Conservation (phyloP, 2,888 invertebrate species). For the Ecdyonurus torrentis region DNA sequence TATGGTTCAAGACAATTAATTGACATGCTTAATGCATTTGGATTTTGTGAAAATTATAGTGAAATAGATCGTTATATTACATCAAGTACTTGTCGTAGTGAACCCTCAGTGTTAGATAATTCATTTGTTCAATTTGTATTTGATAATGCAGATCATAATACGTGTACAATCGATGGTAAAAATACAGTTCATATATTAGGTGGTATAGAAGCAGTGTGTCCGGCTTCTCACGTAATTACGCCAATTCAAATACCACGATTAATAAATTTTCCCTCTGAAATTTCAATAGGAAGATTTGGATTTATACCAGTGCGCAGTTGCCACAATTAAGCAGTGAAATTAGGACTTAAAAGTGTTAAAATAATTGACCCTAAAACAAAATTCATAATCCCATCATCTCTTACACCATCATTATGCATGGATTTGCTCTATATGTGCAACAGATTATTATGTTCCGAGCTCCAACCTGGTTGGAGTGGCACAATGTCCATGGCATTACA, state of each 20-base stretch:
- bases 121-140: background rate
- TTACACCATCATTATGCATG: background rate
- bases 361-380: background rate
- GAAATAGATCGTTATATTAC: background rate
- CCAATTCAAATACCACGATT: background rate
- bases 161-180: background rate
- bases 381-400: background rate
- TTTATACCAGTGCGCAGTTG: background rate
- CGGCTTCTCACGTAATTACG: background rate
- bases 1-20: background rate
- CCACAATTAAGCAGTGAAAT: background rate
- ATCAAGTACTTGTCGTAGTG: background rate
- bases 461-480: background rate
- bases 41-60: background rate
- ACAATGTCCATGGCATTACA: background rate
- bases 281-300: background rate
- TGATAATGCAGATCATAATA: background rate
- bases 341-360: background rate
- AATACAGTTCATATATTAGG: background rate
- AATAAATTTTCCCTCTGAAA: background rate
- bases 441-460: background rate
- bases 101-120: background rate
- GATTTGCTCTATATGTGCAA: background rate
- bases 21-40: background rate
- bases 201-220: background rate